Base-by-base conservation (phyloP, 64 coral and sea anemone species). In the Stichodactyla helianthus region DNA sequence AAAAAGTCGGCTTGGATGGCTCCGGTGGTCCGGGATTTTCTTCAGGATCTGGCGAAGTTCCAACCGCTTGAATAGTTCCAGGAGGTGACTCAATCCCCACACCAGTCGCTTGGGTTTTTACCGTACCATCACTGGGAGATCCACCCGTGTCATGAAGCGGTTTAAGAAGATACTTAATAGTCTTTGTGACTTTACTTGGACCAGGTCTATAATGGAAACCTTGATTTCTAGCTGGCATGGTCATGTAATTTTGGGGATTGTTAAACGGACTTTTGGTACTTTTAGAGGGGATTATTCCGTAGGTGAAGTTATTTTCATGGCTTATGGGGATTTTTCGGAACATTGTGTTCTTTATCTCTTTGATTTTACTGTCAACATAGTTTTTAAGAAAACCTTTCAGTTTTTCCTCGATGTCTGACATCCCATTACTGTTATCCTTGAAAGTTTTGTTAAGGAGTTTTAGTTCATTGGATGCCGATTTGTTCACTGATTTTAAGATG, bases 51-150 rank as follows among this genome's bases (percentile, higher is more conserved):
- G 51, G 28, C 15, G 79, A 82, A 53, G 82, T 90, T 4, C 64
- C 83, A 19, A 85, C 82, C 5, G 89, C 89, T 68, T 85, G 52
- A 86, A 86, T 79, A 50, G 89, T 90, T 9, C 83, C 89, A 4
- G 88, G 88, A 44, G 89, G 54, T 8, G 89, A 90, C 58, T 86
- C 89, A 10, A 90, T 68, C n/a, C 82, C 51, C 26, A 85, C 0
- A 5, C 89, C 82, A 8, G 67, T 57, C n/a, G 64, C 82, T 4
- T 77, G 70, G 4, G 83, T 91, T 9, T 83, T 85, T 26, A 55
- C 89, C 79, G 60, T 54, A 20, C 9, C 68, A 35, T 74, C 68
- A 31, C 25, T 74, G n/a, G 68, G 12, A 31, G 68, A 59, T 6
- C 52, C 82, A 51, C 18, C 52, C 11, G 44, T 53, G 53, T 50